Evolutionary conservation across 2,888 invertebrate species (phyloP).

Genomic region (Apodemia zela): DNA sequence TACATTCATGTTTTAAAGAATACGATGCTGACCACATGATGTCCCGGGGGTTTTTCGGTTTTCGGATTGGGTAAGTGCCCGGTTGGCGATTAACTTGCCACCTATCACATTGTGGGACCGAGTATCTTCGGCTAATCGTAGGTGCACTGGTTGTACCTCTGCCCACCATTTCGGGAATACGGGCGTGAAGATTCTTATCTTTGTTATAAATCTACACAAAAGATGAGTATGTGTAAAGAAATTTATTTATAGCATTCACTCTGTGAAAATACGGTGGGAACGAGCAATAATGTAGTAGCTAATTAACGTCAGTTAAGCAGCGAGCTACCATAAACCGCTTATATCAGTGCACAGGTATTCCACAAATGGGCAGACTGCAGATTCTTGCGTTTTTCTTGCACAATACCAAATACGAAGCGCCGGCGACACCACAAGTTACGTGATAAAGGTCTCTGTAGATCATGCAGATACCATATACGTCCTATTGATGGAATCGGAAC

Average conservation of each 20-base stretch:
- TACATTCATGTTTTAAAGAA: too few relatives aligned
- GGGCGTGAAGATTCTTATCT: too few relatives aligned
- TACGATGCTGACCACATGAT: too few relatives aligned
- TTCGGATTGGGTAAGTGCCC: too few relatives aligned
- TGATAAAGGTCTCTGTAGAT: conserved; percentile 23
- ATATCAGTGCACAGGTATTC: conserved; percentile 32
- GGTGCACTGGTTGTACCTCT: too few relatives aligned
- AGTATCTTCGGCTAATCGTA: too few relatives aligned
- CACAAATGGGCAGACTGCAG: conserved; percentile 36
- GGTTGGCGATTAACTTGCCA: too few relatives aligned
- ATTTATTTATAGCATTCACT: conserved; percentile 17
- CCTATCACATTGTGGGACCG: too few relatives aligned
- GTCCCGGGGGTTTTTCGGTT: too few relatives aligned
- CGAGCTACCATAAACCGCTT: conserved; percentile 36
- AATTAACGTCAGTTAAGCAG: conserved; percentile 38
- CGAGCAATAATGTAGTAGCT: conserved; percentile 33
- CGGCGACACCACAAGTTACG: conserved; percentile 25
- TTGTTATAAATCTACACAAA: background rate
- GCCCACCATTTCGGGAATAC: too few relatives aligned
- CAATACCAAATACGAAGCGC: conserved; percentile 32
- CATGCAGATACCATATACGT: conserved; percentile 9
- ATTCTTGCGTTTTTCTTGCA: conserved; percentile 38
- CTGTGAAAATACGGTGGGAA: conserved; percentile 31
- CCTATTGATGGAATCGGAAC: background rate
- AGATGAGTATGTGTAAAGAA: conserved; percentile 16